phyloP scores from a whole-genome alignment of 2,888 invertebrate genomes.

The Mechanitis messenoides region DNA sequence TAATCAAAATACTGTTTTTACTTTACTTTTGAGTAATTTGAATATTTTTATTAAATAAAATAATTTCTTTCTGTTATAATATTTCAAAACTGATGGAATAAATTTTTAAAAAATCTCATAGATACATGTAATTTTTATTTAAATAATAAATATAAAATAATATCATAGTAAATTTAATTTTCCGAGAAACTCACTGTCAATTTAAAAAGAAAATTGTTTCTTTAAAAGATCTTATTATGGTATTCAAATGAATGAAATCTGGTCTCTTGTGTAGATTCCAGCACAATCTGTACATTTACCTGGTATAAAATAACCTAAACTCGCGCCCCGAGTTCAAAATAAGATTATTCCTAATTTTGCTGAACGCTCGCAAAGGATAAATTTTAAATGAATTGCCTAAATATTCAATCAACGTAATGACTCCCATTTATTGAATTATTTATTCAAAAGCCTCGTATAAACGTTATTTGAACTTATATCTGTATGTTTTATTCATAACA shows the following conservation, averaged over 20 bases:
- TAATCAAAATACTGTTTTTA: too few relatives aligned
- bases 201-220: too few relatives aligned
- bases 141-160: too few relatives aligned
- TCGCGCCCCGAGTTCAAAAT: slow-evolving; percentile 16
- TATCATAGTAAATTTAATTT: slow-evolving; percentile 2
- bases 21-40: too few relatives aligned
- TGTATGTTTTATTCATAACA: too few relatives aligned
- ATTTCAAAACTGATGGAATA: too few relatives aligned
- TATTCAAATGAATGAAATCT: slow-evolving; percentile 25
- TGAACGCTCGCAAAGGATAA: slow-evolving; percentile 19
- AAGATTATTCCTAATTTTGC: slow-evolving; percentile 21
- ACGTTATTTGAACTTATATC: too few relatives aligned
- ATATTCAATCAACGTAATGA: slow-evolving; percentile 22
- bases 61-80: too few relatives aligned
- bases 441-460: slow-evolving; percentile 11
- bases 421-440: slow-evolving; percentile 15
- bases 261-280: slow-evolving; percentile 20
- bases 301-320: slow-evolving; percentile 8
- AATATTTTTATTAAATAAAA: too few relatives aligned
- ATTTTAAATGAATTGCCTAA: slow-evolving; percentile 24
- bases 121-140: too few relatives aligned
- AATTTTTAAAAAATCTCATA: too few relatives aligned
- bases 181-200: slow-evolving; percentile 8
- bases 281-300: slow-evolving; percentile 10
- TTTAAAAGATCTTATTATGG: slow-evolving; percentile 15